Conservation (phyloP, 2,113 vertebrate genomes). For the Osmerus eperlanus region DNA sequence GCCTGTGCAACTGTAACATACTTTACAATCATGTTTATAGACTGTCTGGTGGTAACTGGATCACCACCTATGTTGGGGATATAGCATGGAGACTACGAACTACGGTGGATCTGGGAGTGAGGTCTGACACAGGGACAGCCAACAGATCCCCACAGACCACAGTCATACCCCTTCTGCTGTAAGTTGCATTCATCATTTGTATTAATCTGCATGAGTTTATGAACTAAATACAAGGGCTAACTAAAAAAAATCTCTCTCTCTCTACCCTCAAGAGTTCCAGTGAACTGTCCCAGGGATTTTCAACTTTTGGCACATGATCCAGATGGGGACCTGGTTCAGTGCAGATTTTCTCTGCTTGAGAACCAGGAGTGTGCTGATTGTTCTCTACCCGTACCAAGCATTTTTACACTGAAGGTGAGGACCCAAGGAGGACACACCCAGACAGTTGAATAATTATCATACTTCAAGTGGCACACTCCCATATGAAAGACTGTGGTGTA, state of each 20-base stretch:
- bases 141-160: slow-evolving; percentile 28
- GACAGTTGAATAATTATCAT: too few relatives aligned
- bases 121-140: slow-evolving; percentile 32
- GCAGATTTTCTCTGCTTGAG: not conserved
- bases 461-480: too few relatives aligned
- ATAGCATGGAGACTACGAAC: slow-evolving; percentile 4
- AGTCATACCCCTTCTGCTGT: not conserved
- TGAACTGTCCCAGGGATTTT: slow-evolving; percentile 7
- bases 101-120: slow-evolving; percentile 35
- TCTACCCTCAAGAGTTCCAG: not conserved
- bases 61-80: not conserved
- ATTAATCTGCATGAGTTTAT: not conserved
- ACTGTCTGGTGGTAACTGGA: too few relatives aligned
- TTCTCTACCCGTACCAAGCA: too few relatives aligned
- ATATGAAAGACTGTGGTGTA: too few relatives aligned
- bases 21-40: too few relatives aligned
- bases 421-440: too few relatives aligned
- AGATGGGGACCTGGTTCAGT: not conserved
- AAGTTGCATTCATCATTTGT: too few relatives aligned
- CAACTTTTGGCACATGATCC: not conserved
- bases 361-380: too few relatives aligned
- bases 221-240: not conserved
- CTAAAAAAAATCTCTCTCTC: not conserved
- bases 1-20: too few relatives aligned
- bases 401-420: too few relatives aligned